These are phyloP conservation scores for Proctacanthus coquilletti DNA, from an alignment of 1,140 invertebrate species.

Conservation along the genomic window DNA sequence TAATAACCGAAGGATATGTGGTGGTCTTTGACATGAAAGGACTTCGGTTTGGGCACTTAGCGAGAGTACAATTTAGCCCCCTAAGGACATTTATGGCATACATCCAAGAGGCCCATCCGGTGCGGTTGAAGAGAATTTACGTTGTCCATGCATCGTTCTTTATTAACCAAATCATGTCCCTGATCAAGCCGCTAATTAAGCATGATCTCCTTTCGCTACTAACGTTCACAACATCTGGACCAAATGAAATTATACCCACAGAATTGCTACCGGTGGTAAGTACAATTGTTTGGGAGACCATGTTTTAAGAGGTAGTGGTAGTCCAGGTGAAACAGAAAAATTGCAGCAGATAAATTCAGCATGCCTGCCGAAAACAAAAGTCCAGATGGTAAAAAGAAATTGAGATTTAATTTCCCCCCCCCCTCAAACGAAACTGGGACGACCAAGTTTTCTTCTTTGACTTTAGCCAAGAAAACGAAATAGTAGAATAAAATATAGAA, in stretches of 20 bases:
- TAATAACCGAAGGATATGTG: constrained; percentile 41
- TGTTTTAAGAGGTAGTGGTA: no score
- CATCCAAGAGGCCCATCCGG: constrained; percentile 46
- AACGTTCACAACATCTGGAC: constrained; percentile 33
- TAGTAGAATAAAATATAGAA: no score
- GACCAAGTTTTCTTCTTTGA: no score
- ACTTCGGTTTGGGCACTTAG: constrained; percentile 40
- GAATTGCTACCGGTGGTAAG: constrained; percentile 26
- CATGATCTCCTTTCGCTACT: constrained; percentile 37
- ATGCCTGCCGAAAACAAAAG: background rate
- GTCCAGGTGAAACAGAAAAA: no score
- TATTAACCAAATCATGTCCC: constrained; percentile 43
- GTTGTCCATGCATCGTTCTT: constrained; percentile 41
- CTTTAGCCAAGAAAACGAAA: no score
- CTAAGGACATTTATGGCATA: constrained; percentile 45
- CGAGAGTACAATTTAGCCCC: constrained; percentile 38
- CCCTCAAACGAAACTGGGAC: no score
- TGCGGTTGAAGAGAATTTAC: constrained; percentile 40
- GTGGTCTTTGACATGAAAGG: constrained; percentile 52
- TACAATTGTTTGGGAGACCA: no score
- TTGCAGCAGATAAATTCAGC: background rate
- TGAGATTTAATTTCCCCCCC: no score
- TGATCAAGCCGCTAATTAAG: constrained; percentile 39
- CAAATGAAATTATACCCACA: constrained; percentile 31
- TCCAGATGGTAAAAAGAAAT: background rate